Evolutionary conservation across 1,140 invertebrate genomes (phyloP).

Genomic region (Gyrodactylus salaris): DNA sequence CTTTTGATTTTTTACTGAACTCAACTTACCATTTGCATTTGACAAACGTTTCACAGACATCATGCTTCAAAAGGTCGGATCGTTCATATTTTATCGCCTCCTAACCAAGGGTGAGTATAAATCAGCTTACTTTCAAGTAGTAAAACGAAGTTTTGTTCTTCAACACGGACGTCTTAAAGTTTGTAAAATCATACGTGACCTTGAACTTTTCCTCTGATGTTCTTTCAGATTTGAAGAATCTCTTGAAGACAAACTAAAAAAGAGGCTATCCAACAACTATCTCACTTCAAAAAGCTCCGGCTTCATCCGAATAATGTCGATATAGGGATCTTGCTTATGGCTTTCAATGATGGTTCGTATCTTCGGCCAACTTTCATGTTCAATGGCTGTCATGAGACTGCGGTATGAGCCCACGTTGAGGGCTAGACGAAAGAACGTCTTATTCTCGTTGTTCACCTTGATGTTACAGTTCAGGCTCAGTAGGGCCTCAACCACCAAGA

Average conservation of each 20-base stretch:
- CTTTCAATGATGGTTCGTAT: neutral
- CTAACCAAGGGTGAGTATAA: too few relatives aligned
- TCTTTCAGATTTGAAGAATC: neutral
- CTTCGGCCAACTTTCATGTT: neutral
- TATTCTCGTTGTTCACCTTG: neutral
- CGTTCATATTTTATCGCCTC: too few relatives aligned
- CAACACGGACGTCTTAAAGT: neutral
- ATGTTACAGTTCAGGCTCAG: neutral
- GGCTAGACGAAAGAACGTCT: neutral
- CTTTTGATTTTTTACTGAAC: too few relatives aligned
- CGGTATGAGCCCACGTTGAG: neutral
- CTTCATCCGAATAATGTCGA: neutral
- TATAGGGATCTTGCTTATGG: neutral
- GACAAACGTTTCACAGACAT: too few relatives aligned
- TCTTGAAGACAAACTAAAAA: neutral
- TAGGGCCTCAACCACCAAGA: neutral
- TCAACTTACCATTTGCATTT: too few relatives aligned
- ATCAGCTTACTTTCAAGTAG: neutral
- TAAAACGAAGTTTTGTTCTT: neutral
- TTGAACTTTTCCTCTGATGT: neutral
- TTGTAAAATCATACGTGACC: neutral
- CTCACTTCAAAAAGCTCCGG: neutral
- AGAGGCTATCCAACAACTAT: too few relatives aligned
- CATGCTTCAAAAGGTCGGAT: too few relatives aligned
- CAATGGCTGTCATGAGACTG: neutral